Evolutionary conservation across 2,888 invertebrate genomes (phyloP), one percentile per base, ranked within the genome.

Genomic region (Chymomyza caudatula): DNA sequence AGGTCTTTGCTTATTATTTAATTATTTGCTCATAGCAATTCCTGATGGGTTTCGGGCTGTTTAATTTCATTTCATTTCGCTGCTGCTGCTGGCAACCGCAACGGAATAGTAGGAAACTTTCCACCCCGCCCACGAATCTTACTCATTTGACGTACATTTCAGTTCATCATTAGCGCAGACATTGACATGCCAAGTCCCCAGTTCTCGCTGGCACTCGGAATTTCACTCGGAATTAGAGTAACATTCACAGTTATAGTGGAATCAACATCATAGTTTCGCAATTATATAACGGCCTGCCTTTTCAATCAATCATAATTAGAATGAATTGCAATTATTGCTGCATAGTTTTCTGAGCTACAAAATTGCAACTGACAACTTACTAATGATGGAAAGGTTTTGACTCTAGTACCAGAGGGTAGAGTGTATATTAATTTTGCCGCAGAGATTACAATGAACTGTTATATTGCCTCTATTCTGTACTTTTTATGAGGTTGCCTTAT

Each of bases 281-380:
- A 85, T 81, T 81, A 85, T 55, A 22, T 44, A 5, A 4, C 51
- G 1, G 43, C 11, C 23, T 23, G 51, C 2, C 17, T 43, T 29
- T 57, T 80, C 75, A 80, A 82, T 82, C 82, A 82, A 82, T 82
- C 82, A 86, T 82, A 86, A 82, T 82, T 82, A 82, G 77, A 65
- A 77, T 78, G 84, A 82, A 84, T 81, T 86, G 85, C 85, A 86
- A 82, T 82, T 86, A 86, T 85, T 80, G 69, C 67, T 80, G 81
- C 81, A 82, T 77, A 79, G 75, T 77, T 79, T 67, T 37, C 55
- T 8, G 20, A 42, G n/a, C 55, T 37, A 37, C 56, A 60, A 78
- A 81, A 76, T 73, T 81, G 78, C 78, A 78, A 73, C 78, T 84
- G 84, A 83, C 78, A 67, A 47, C 47, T 47, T 47, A 5, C 29